Conservation (phyloP, 1,140 invertebrate genomes). For the Drosophila paulistorum region DNA sequence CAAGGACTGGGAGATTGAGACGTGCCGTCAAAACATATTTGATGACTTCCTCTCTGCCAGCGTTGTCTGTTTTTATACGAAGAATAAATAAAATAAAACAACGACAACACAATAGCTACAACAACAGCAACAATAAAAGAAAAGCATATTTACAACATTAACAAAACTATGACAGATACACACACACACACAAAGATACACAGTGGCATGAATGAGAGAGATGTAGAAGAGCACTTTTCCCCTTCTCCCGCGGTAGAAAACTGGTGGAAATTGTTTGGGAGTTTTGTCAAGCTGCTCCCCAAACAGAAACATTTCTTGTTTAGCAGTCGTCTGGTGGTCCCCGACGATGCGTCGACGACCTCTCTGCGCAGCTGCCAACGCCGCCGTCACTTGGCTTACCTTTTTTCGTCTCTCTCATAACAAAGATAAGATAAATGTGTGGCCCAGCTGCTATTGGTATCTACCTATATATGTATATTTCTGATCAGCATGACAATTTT, state of each 20-base stretch:
- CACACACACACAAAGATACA: not conserved
- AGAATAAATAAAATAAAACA: constrained; percentile 13
- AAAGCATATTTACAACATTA: constrained; percentile 22
- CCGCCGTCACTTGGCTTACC: constrained; percentile 10
- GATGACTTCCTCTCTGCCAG: constrained; percentile 19
- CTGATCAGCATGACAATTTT: not conserved
- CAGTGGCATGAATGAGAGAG: not conserved
- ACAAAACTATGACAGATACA: constrained; percentile 18
- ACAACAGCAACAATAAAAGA: not conserved
- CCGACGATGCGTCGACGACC: not conserved
- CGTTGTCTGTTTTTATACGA: constrained; percentile 6
- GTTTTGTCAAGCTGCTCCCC: constrained; percentile 9
- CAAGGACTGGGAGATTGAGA: constrained; percentile 14
- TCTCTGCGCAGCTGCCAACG: constrained; percentile 16
- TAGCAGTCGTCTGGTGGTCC: not conserved
- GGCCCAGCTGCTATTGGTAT: not conserved
- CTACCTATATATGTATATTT: not conserved
- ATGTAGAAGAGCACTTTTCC: constrained; percentile 3
- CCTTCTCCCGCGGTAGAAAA: not conserved
- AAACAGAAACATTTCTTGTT: constrained; percentile 21
- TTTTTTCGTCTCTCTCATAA: not conserved
- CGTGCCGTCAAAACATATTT: constrained; percentile 24
- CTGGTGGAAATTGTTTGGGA: constrained; percentile 1
- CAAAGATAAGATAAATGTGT: not conserved
- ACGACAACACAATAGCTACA: not conserved